These are phyloP conservation scores for Microplitis demolitor DNA, from an alignment of 1,140 invertebrate genomes.

Conservation along the genomic window DNA sequence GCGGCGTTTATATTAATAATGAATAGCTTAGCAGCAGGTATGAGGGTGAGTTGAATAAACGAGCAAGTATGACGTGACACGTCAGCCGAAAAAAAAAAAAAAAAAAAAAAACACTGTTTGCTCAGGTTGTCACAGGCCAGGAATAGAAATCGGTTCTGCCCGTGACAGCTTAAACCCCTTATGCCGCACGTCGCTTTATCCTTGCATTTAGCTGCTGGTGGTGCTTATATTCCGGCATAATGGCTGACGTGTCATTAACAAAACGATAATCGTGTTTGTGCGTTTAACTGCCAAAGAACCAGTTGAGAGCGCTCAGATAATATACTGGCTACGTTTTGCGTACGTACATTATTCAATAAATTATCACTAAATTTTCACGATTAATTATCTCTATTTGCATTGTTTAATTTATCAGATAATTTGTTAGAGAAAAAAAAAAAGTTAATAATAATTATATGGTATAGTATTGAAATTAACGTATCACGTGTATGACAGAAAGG, in stretches of 20 bases:
- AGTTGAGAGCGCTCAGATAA: background rate
- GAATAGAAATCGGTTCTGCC: constrained; percentile 20
- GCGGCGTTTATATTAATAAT: too few relatives aligned
- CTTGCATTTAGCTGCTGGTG: constrained; percentile 28
- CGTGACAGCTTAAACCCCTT: constrained; percentile 19
- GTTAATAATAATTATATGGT: too few relatives aligned
- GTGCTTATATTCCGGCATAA: constrained; percentile 9
- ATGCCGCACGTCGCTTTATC: constrained; percentile 28
- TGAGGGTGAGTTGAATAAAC: too few relatives aligned
- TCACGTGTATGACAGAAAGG: constrained; percentile 7
- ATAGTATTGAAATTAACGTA: constrained; percentile 45
- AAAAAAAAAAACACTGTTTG: background rate
- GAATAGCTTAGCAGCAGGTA: too few relatives aligned
- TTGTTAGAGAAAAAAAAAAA: too few relatives aligned
- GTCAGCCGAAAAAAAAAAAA: too few relatives aligned
- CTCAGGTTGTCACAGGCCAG: background rate
- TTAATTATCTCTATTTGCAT: background rate
- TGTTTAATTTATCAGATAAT: too few relatives aligned
- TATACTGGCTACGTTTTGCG: constrained; percentile 13
- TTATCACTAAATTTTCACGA: too few relatives aligned
- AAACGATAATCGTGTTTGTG: constrained; percentile 29
- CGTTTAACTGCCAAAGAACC: constrained; percentile 14
- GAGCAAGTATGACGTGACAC: too few relatives aligned
- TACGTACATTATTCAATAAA: too few relatives aligned
- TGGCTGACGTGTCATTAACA: constrained; percentile 26